Base-by-base conservation (phyloP, 1,140 invertebrate species). In the Drosophila micromelanica region DNA sequence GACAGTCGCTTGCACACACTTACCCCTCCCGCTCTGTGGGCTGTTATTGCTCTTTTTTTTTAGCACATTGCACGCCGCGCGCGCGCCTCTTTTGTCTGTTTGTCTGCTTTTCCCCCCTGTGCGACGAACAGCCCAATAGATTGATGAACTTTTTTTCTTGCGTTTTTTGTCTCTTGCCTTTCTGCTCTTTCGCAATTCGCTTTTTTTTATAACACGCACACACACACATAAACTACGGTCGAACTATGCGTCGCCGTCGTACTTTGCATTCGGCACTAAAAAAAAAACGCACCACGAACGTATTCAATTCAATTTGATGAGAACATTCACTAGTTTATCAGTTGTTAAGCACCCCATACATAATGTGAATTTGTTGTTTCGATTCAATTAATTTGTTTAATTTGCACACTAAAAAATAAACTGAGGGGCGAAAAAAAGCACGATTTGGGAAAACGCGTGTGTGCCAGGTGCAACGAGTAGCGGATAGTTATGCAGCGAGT, bases 371-470 rank as follows among this genome's bases (percentile, higher is more conserved):
- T 40, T 20, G 9, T 57, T 57, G 45, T 30, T 54, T 27, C 20
- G 32, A 67, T 8, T 35, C 45, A 69, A 81, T 56, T 55, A 62
- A 72, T 45, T 68, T 60, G 12, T 59, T 68, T 42, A 52, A 73
- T 68, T 73, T 69, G 67, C 71, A 82, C 65, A 55, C 60, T 75
- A 77, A 71, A 69, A 69, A 70, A 63, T 74, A 77, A 74, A 73
- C 65, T 60, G 70, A 69, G 55, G 45, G 45, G 57, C 71, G 71
- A 85, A 84, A 81, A 81, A 80, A 86, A 80, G 56, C 80, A 86
- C 80, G 81, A 86, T 80, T 82, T 77, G 67, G 67, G 68, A 86
- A 80, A 84, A 84, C 77, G 77, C 80, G 80, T 84, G 80, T 84
- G 80, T 85, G 75, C 80, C 68, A 82, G 46, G 46, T 57, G 70